Conservation (phyloP, 1,140 invertebrate genomes). For the Phymorhynchus buccinoides region DNA sequence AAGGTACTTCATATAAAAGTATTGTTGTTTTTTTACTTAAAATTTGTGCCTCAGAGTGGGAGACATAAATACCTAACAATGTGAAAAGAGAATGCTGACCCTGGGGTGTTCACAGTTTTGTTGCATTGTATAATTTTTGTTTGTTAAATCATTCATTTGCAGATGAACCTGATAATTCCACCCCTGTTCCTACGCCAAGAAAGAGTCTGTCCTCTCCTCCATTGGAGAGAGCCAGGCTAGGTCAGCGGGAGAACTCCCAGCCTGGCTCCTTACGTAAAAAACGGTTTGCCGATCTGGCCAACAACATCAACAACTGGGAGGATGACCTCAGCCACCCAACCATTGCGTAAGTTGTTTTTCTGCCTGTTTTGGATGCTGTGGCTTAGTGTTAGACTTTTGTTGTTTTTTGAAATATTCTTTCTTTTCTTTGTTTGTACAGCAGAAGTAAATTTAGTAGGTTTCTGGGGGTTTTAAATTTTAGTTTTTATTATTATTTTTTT, state of each 20-base stretch:
- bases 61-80: no score
- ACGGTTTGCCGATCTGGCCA: constrained; percentile 63
- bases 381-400: no score
- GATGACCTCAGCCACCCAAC: constrained; percentile 66
- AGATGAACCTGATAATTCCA: not conserved
- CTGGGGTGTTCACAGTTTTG: no score
- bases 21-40: no score
- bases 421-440: not conserved
- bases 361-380: no score
- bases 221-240: constrained; percentile 38
- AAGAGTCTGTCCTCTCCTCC: constrained; percentile 52
- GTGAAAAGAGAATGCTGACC: no score
- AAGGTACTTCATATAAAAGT: no score
- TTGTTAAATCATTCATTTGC: not conserved
- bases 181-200: constrained; percentile 44
- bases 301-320: constrained; percentile 68
- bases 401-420: not conserved
- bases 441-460: no score
- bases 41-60: no score
- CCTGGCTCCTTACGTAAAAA: constrained; percentile 38
- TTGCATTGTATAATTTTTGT: not conserved
- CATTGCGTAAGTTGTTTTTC: constrained; percentile 32
- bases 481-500: no score
- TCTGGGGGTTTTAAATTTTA: no score
- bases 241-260: constrained; percentile 1